These are phyloP conservation scores for Dynastes maya DNA, from an alignment of 2,888 invertebrate genomes.

Conservation along the genomic window DNA sequence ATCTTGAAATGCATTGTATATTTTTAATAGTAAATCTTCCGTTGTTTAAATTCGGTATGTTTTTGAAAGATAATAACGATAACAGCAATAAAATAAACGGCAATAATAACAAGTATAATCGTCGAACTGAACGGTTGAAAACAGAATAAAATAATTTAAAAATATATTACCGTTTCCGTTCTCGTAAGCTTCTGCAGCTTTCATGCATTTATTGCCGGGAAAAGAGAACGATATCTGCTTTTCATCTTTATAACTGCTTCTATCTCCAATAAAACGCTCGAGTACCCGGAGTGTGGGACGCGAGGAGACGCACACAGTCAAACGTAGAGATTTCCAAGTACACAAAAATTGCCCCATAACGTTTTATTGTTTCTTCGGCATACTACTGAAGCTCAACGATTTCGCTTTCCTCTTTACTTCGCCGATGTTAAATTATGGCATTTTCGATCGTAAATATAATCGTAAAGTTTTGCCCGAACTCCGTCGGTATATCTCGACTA, in stretches of 20 bases:
- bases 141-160: too few species aligned
- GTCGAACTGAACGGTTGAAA: too few species aligned
- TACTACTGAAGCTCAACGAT: neutral
- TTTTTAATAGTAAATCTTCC: too few species aligned
- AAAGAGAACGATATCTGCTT: too few species aligned
- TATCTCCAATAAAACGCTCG: neutral
- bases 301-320: neutral
- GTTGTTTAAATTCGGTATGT: conserved; percentile 52
- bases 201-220: too few species aligned
- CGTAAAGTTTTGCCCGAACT: neutral
- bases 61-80: neutral
- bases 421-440: conserved; percentile 2
- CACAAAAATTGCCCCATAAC: conserved; percentile 13
- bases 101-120: too few species aligned
- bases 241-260: neutral
- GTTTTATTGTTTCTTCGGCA: conserved; percentile 8
- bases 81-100: too few species aligned
- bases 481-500: neutral
- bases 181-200: too few species aligned
- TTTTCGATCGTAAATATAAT: too few species aligned
- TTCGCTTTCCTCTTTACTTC: conserved; percentile 1
- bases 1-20: too few species aligned
- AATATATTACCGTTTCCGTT: too few species aligned
- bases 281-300: too few species aligned
- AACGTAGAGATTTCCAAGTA: conserved; percentile 7